phyloP scores from a whole-genome alignment of 2,888 invertebrate species.

The Blastobasis lacticolella region DNA sequence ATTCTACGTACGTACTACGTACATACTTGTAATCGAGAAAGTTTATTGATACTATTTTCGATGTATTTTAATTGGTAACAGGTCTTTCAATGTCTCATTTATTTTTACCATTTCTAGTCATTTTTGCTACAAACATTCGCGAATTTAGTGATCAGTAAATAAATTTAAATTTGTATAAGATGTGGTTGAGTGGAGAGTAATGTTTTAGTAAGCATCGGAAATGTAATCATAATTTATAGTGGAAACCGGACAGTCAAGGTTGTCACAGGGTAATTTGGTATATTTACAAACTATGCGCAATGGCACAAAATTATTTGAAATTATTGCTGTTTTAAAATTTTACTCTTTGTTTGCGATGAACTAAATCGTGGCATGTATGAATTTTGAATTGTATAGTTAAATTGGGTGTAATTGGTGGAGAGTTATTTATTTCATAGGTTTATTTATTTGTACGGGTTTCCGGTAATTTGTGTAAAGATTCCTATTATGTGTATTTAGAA shows the following conservation, averaged over 20 bases:
- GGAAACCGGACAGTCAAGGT: constrained; percentile 43
- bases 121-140: constrained; percentile 43
- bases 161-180: constrained; percentile 14
- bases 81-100: neutral
- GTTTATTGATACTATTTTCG: no score
- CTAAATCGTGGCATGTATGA: neutral
- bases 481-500: constrained; percentile 6
- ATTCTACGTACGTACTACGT: no score
- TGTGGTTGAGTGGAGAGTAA: no score
- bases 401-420: neutral
- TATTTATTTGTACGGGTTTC: neutral
- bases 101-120: constrained; percentile 45
- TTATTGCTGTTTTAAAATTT: constrained; percentile 15
- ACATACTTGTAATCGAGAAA: no score
- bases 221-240: constrained; percentile 1
- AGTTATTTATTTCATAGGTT: constrained; percentile 1
- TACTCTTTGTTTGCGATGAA: constrained; percentile 14
- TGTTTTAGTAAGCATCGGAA: no score
- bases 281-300: constrained; percentile 20
- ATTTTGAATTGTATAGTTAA: neutral
- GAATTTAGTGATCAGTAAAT: constrained; percentile 27
- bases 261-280: constrained; percentile 51
- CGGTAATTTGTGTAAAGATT: constrained; percentile 1
- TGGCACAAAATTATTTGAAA: constrained; percentile 34
- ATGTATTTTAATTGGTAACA: neutral